Evolutionary conservation across 1,140 invertebrate species (phyloP), one percentile per base, ranked within the genome.

Genomic region (Tetragnatha versicolor): DNA sequence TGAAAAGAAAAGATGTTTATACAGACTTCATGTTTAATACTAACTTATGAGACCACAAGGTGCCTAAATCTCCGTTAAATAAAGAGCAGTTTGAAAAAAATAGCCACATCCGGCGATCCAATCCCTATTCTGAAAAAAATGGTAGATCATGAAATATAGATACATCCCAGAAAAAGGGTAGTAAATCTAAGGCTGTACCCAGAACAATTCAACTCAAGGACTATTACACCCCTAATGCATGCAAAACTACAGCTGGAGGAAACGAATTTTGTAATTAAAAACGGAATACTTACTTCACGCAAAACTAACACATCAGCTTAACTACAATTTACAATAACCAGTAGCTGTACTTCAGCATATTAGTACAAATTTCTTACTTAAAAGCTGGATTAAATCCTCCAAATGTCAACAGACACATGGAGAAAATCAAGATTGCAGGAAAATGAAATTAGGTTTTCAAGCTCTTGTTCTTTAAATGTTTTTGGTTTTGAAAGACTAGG

Each of bases 51-150:
- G 73, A 65, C 60, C 73, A 77, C 73, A 77, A 10, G 73, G 25
- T 65, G 72, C 42, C 20, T 75, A 61, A 68, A 60, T 60, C 53
- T 60, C 72, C 70, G 33, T 63, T 49, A 75, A 75, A 75, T 63
- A 61, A 75, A 77, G 73, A 63, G 73, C 73, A 77, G 73, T 77
- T 49, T 66, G 73, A 77, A 77, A 77, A 77, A 77, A 77, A 77
- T 77, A 53, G 73, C 45, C 60, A 65, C 39, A 65, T 77, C 73
- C 61, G 55, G 39, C 33, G 73, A 53, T 77, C 73, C 73, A 77
- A 77, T 66, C 73, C 60, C 60, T 77, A 77, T 77, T 77, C 73
- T 77, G 73, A 77, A 77, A 77, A 55, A 77, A 77, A 77, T 77
- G 42, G 53, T 33, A 77, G 7, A 77, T 65, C 33, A 77, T 77